phyloP scores from a whole-genome alignment of 2,888 invertebrate species.

The Nebria brevicollis region DNA sequence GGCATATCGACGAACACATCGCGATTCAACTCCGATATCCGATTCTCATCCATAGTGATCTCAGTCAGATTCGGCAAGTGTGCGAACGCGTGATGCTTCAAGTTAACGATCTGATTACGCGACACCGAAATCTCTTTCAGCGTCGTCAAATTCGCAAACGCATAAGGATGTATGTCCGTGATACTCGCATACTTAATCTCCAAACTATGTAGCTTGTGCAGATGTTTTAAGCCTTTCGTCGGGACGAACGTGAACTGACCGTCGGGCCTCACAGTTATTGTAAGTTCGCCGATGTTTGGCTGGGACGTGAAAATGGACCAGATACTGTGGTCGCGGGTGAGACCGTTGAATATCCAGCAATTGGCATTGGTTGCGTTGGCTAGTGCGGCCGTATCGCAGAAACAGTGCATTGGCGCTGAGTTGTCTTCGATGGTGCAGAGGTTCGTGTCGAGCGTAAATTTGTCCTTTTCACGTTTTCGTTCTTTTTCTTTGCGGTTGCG shows the following conservation, averaged over 20 bases:
- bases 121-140: constrained; percentile 74
- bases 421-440: constrained; percentile 69
- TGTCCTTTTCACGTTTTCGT: constrained; percentile 41
- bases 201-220: constrained; percentile 74
- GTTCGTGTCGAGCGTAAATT: constrained; percentile 56
- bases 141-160: constrained; percentile 78
- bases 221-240: constrained; percentile 73
- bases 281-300: constrained; percentile 74
- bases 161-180: constrained; percentile 73
- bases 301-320: constrained; percentile 82
- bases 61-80: constrained; percentile 75
- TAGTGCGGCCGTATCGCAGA: constrained; percentile 70
- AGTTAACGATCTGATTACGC: constrained; percentile 74
- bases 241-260: constrained; percentile 78
- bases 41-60: constrained; percentile 80
- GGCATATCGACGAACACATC: constrained; percentile 80
- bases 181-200: constrained; percentile 80
- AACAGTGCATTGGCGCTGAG: constrained; percentile 73
- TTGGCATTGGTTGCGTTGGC: constrained; percentile 75
- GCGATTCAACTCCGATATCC: constrained; percentile 77
- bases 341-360: constrained; percentile 80
- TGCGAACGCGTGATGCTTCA: constrained; percentile 77
- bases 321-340: constrained; percentile 74
- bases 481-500: constrained; percentile 41
- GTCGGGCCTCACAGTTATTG: constrained; percentile 76